A percentile compares a stretch with the other conserved stretches of the same genome.
phyloP scores from a whole-genome alignment of 2,113 vertebrate species.

The Tichodroma muraria region DNA sequence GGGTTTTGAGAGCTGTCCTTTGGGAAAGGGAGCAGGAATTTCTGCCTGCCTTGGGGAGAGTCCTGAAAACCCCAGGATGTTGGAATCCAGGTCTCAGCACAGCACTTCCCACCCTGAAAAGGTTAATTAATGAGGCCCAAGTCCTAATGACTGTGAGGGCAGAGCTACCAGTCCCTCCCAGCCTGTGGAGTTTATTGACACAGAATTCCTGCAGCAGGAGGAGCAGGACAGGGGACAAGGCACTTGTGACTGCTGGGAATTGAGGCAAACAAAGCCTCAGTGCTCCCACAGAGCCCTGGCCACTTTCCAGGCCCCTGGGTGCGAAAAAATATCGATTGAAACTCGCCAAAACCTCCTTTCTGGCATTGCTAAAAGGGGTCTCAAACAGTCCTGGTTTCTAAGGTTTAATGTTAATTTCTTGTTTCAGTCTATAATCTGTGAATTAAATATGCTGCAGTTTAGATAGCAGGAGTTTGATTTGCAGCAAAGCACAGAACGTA shows the following conservation, averaged over 20 bases:
- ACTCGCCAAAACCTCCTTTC: background rate
- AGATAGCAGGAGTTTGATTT: background rate
- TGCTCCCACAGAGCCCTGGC: background rate
- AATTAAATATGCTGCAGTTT: background rate
- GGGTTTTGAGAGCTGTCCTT: background rate
- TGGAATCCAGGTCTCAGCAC: background rate
- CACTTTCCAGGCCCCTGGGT: background rate
- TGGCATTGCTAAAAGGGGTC: background rate
- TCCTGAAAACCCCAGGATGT: background rate
- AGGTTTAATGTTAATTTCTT: background rate
- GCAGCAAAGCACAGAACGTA: fast-evolving
- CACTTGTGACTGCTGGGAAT: background rate
- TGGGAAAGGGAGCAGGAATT: background rate
- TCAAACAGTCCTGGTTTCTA: background rate
- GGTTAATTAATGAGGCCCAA: background rate
- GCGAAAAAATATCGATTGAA: background rate
- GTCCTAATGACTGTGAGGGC: background rate
- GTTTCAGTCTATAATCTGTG: background rate
- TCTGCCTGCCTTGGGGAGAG: background rate
- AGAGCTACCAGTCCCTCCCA: background rate
- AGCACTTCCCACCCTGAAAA: background rate
- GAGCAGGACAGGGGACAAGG: background rate
- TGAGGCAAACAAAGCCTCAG: background rate
- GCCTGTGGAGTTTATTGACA: background rate
- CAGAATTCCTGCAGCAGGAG: background rate